Evolutionary conservation across 2,113 vertebrate species (phyloP), one percentile per base, ranked within the genome.

Genomic region (Pseudorhombus dupliciocellatus): DNA sequence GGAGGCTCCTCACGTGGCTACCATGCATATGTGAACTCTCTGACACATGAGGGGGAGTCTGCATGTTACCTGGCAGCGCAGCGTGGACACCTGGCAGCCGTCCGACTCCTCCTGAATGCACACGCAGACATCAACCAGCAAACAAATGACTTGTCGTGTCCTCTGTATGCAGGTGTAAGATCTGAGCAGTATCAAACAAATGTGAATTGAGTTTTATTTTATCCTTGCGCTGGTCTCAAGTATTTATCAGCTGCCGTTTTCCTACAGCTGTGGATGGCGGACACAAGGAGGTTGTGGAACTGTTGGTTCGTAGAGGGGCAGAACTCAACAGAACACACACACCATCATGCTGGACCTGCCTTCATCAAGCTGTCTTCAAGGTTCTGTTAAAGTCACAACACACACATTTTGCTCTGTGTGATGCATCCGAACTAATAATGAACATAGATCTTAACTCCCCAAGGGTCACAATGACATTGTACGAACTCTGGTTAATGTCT

Each of bases 311-410:
- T 20, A 79, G 93, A 0, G 94, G 96, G 78, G 96, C 96, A 51
- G 90, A 93, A 34, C 89, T 97, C 60, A 91, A 96, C 78, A 87
- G 95, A 53, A 83, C 89, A 34, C 95, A 97, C 89, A 96, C 94
- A 0, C 91, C 93, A 55, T 97, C 95, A 57, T 94, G 95, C 63
- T 98, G 97, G 98, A 97, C 96, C 77, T 93, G 96, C 76, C 94
- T 99, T 44, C 98, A 99, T 70, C 95, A 96, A 80, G 96, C 97
- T 84, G 93, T 93, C 77, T 96, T 91, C 57, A 90, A 87, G 90
- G 93, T 91, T 63, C 14, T 9, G 24, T 22, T 9, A 52, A 52
- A 21, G 4, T 22, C 50, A 24, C n/a, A 52, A 46, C 16, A 40
- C 30, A 28, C 28, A 55, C 15, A 26, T n/a, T n/a, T 1, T 21